Conservation (phyloP, 2,113 vertebrate genomes). For the Tragelaphus strepsiceros region DNA sequence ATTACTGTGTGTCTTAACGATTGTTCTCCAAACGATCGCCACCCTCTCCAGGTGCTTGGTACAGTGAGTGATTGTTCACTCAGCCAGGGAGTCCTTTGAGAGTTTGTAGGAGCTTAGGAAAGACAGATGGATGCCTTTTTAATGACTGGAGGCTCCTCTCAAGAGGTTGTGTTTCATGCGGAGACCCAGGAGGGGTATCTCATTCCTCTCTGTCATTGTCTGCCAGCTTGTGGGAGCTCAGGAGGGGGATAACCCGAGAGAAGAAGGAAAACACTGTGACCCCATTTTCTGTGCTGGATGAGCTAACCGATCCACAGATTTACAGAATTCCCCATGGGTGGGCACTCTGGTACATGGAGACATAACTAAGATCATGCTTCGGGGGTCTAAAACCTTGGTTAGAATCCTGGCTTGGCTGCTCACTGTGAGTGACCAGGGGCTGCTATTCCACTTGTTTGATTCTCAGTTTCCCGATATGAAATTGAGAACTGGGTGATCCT, state of each 20-base stretch:
- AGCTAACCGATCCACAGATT: neutral
- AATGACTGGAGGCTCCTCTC: neutral
- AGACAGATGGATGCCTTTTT: neutral
- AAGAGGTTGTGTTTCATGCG: neutral
- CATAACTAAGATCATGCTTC: neutral
- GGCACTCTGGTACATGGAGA: neutral
- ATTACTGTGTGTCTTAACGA: neutral
- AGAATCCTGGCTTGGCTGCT: neutral
- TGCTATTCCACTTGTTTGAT: neutral
- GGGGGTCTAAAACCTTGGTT: neutral
- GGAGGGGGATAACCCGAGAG: neutral
- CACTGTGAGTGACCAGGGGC: neutral
- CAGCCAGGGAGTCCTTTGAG: neutral
- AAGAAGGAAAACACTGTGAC: neutral
- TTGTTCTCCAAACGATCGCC: neutral
- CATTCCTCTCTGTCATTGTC: neutral
- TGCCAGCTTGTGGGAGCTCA: neutral
- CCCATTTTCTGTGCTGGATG: neutral
- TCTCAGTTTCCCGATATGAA: neutral
- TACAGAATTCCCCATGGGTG: neutral
- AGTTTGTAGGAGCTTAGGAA: neutral
- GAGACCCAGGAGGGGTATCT: neutral
- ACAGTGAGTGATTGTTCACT: too few species aligned
- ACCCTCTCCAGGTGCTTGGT: neutral
- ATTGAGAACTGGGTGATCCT: neutral